Base-by-base conservation (phyloP, 1,140 invertebrate genomes). In the Dolichoris vasculosae region DNA sequence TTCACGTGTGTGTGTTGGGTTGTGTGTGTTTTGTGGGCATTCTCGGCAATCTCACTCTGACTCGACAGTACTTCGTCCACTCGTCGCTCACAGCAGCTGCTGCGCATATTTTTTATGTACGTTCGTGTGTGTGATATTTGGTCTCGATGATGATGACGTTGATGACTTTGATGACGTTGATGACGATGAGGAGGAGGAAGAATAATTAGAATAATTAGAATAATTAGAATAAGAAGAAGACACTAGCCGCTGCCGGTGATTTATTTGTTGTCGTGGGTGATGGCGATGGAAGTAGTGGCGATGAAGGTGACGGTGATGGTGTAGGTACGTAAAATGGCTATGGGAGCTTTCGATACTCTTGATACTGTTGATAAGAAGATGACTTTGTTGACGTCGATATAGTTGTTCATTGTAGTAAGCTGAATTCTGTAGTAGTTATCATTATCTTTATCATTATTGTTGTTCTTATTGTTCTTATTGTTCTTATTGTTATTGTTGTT, bases 291-390 rank as follows among this genome's bases (percentile, higher is more conserved):
- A n/a, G n/a, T n/a, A n/a, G n/a, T n/a, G n/a, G n/a, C n/a, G n/a
- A n/a, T n/a, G n/a, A n/a, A n/a, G n/a, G n/a, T n/a, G n/a, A n/a
- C n/a, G n/a, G n/a, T n/a, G n/a, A 38, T 82, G 48, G 32, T 84
- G 82, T 35, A 87, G 85, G 86, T 88, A 88, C 88, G 87, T 89
- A 87, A 89, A 88, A 89, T 90, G 89, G 89, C 88, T 89, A 88
- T 83, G 88, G 88, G 84, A 91, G 87, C 84, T 89, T 89, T 89
- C 86, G 84, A 32, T 32, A 69, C 78, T 40, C 59, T 75, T 73
- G 84, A 64, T 77, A 71, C 84, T 59, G 67, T 84, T 82, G 85
- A 82, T 80, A 4, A 59, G 23, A 59, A 26, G 55, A 26, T 59
- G 20, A 59, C 23, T 20, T 23, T 59, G 55, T 26, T 26, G 55